A percentile compares a stretch with the other conserved stretches of the same genome.
phyloP scores from a whole-genome alignment of 2,888 invertebrate species.

The Drosophila buzzatii region DNA sequence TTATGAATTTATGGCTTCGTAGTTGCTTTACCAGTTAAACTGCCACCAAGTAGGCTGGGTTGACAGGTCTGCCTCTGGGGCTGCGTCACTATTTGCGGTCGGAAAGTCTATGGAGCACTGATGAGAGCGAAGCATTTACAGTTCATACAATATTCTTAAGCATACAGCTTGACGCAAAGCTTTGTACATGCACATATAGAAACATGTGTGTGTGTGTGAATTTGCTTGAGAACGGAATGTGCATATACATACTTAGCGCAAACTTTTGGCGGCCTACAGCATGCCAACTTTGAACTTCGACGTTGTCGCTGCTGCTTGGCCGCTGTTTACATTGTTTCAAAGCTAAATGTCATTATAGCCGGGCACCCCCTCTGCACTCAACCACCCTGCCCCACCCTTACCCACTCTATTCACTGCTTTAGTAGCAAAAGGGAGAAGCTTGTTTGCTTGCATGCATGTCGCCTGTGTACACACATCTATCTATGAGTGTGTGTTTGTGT shows the following conservation, averaged over 20 bases:
- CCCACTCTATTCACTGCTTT: slow-evolving; percentile 36
- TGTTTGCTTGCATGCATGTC: slow-evolving; percentile 73
- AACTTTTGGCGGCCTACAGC: slow-evolving; percentile 72
- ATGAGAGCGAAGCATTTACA: slow-evolving; percentile 57
- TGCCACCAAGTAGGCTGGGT: slow-evolving; percentile 28
- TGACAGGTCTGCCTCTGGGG: slow-evolving; percentile 6
- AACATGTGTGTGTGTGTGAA: slow-evolving; percentile 21
- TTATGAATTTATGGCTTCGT: slow-evolving; percentile 69
- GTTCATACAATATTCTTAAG: slow-evolving; percentile 75
- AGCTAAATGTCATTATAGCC: slow-evolving; percentile 80
- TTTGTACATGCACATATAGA: slow-evolving; percentile 14
- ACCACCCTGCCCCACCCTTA: background rate
- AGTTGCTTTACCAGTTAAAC: slow-evolving; percentile 64
- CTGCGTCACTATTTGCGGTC: slow-evolving; percentile 66
- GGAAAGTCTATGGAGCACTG: slow-evolving; percentile 45
- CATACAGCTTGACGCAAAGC: slow-evolving; percentile 56
- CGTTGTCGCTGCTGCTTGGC: slow-evolving; percentile 40
- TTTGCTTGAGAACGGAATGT: slow-evolving; percentile 35
- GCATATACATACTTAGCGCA: slow-evolving; percentile 62
- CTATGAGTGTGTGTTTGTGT: slow-evolving; percentile 38
- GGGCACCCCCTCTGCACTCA: background rate
- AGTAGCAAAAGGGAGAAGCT: slow-evolving; percentile 67
- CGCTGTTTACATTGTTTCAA: slow-evolving; percentile 79
- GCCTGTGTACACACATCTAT: slow-evolving; percentile 60
- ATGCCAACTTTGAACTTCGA: slow-evolving; percentile 75